Conservation (phyloP, 2,888 invertebrate genomes). For the Clistopyga incitator region DNA sequence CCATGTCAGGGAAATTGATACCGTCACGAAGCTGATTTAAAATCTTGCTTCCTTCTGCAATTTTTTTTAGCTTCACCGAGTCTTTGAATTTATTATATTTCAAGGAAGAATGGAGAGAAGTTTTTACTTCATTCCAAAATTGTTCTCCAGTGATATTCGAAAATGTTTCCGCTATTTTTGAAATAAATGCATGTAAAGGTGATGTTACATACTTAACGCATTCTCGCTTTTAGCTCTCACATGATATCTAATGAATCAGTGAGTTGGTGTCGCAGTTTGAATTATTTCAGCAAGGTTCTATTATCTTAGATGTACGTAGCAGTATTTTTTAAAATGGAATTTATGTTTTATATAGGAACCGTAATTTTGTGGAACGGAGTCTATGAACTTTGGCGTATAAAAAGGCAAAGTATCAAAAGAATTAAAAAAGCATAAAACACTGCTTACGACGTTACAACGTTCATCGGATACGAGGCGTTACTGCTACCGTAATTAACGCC, state of each 20-base stretch:
- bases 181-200: not conserved
- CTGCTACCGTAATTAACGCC: too few species aligned
- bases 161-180: not conserved
- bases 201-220: not conserved
- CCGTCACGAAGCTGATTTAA: too few species aligned
- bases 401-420: too few species aligned
- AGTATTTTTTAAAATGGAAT: not conserved
- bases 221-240: not conserved
- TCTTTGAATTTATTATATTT: not conserved
- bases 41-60: too few species aligned
- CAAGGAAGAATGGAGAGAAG: not conserved
- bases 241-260: not conserved
- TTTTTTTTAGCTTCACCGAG: not conserved
- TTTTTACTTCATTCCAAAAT: not conserved
- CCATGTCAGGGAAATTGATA: too few species aligned
- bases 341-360: not conserved
- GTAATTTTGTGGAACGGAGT: not conserved
- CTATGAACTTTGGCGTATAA: not conserved
- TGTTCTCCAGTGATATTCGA: not conserved
- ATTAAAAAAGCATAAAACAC: too few species aligned
- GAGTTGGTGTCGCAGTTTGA: not conserved
- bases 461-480: too few species aligned
- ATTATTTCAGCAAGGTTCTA: not conserved
- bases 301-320: not conserved
- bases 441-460: too few species aligned